These are phyloP conservation scores for Sprattus sprattus DNA, from an alignment of 2,113 vertebrate species.

Conservation along the genomic window DNA sequence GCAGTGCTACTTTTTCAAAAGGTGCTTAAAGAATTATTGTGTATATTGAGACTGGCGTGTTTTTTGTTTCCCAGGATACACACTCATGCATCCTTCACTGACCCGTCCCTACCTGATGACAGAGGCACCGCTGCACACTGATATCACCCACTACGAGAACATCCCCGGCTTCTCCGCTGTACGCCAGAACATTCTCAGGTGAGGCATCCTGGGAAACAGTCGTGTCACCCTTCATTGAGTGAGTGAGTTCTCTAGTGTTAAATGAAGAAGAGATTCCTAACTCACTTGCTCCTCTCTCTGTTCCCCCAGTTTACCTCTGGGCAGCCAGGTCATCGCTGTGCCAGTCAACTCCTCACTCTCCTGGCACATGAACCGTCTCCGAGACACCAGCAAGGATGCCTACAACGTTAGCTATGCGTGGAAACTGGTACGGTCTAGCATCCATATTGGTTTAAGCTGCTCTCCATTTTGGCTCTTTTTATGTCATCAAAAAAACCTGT, in stretches of 20 bases:
- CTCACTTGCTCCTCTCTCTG: neutral
- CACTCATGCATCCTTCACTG: slow-evolving; percentile 96
- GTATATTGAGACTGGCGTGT: neutral
- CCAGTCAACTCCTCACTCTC: slow-evolving; percentile 94
- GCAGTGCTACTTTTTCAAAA: no score
- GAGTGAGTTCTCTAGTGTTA: no score
- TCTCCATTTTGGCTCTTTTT: neutral
- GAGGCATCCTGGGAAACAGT: slow-evolving; percentile 29
- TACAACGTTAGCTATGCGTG: slow-evolving; percentile 99
- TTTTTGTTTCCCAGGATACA: slow-evolving; percentile 78
- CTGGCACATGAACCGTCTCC: slow-evolving; percentile 93
- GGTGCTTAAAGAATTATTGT: no score
- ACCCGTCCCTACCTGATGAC: slow-evolving; percentile 92
- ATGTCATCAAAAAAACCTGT: no score
- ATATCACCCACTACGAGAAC: slow-evolving; percentile 98
- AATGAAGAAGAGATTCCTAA: neutral
- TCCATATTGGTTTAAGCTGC: neutral
- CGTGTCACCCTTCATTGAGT: neutral
- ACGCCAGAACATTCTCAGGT: slow-evolving; percentile 95
- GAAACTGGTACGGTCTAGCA: slow-evolving; percentile 84
- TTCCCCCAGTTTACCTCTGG: slow-evolving; percentile 86
- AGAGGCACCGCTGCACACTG: slow-evolving; percentile 92
- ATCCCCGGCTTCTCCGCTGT: slow-evolving; percentile 91
- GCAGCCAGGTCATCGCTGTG: slow-evolving; percentile 92
- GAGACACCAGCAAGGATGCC: slow-evolving; percentile 83